Conservation (phyloP, 2,797 vertebrate species). For the Pyrocephalus nanus region DNA sequence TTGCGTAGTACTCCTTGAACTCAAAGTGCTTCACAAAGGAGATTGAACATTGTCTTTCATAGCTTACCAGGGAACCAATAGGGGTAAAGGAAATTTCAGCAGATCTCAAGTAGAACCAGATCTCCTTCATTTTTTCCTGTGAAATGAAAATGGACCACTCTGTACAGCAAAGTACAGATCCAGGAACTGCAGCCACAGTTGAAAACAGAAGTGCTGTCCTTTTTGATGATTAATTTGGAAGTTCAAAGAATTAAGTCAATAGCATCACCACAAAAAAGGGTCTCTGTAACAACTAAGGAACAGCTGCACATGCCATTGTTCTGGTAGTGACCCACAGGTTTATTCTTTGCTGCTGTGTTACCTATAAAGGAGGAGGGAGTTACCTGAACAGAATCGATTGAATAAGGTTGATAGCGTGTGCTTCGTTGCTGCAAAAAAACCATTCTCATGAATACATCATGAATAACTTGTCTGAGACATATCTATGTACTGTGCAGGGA, state of each 20-base stretch:
- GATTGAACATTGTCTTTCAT: neutral
- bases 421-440: neutral
- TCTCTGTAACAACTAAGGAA: conserved; percentile 12
- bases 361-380: conserved; percentile 79
- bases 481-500: neutral
- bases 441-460: neutral
- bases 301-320: neutral
- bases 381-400: neutral
- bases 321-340: neutral
- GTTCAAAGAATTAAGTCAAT: conserved; percentile 2
- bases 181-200: neutral
- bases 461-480: neutral
- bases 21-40: neutral
- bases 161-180: neutral
- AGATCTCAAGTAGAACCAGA: neutral
- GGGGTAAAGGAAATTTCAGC: neutral
- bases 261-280: neutral
- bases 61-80: neutral
- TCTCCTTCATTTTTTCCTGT: neutral
- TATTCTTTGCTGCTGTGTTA: conserved; percentile 88
- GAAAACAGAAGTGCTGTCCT: neutral
- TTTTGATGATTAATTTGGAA: neutral
- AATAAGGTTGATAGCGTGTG: neutral
- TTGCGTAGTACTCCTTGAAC: neutral
- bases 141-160: neutral